Evolutionary conservation across 2,113 vertebrate species (phyloP).

Genomic region (Pterocles gutturalis): DNA sequence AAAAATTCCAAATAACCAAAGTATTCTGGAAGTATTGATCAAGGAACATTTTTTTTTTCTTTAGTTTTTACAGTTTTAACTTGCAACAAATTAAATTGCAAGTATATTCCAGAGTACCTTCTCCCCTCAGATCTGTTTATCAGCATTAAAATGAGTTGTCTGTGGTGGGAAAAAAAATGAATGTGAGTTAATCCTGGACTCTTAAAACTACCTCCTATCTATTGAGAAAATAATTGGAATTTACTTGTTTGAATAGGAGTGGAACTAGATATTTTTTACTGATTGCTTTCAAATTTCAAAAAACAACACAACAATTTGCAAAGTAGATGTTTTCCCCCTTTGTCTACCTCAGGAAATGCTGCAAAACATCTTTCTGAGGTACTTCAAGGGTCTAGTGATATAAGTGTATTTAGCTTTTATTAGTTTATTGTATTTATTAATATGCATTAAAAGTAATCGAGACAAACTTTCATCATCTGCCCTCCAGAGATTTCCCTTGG

Average conservation of each 20-base stretch:
- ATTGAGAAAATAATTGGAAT: not conserved
- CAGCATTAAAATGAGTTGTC: not conserved
- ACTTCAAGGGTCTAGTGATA: not conserved
- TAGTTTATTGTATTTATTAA: not conserved
- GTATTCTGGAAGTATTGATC: not conserved
- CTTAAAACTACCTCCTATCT: not conserved
- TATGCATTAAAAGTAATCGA: not conserved
- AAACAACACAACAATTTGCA: not conserved
- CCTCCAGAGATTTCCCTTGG: not conserved
- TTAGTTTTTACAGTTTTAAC: not conserved
- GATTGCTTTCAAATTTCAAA: not conserved
- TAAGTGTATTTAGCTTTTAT: not conserved
- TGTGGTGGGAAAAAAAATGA: not conserved
- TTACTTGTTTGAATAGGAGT: not conserved
- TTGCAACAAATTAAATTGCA: not conserved
- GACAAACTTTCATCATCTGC: not conserved
- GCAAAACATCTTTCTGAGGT: not conserved
- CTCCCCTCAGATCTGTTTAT: not conserved
- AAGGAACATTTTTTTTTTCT: not conserved
- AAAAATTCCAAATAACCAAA: not conserved
- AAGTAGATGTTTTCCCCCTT: not conserved
- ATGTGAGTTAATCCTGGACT: not conserved
- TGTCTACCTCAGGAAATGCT: not conserved
- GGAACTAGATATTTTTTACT: not conserved
- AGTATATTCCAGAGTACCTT: not conserved